Evolutionary conservation across 2,113 vertebrate genomes (phyloP).

Genomic region (Dasyprocta punctata): DNA sequence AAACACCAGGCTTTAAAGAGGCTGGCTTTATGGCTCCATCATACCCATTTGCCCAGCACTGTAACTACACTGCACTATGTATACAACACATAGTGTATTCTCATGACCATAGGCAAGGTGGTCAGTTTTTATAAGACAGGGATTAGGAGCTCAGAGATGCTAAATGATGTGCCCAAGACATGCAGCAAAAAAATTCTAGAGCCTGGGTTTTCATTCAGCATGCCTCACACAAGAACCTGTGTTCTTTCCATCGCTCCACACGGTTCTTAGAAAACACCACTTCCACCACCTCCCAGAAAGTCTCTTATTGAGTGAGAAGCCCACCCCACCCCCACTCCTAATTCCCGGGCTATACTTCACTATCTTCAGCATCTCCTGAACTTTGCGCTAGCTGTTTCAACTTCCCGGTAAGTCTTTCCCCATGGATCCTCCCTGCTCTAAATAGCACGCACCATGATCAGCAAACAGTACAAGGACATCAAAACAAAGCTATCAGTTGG

Average conservation of each 20-base stretch:
- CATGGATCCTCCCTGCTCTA: slow-evolving; percentile 45
- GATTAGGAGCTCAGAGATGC: neutral
- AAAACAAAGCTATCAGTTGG: slow-evolving; percentile 76
- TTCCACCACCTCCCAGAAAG: neutral
- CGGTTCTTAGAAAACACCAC: neutral
- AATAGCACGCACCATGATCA: slow-evolving; percentile 40
- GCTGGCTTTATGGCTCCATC: rapidly evolving
- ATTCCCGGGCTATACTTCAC: neutral
- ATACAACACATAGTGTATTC: neutral
- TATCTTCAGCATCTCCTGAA: neutral
- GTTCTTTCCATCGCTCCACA: neutral
- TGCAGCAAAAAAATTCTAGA: neutral
- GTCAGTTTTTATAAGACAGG: neutral
- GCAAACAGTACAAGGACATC: slow-evolving; percentile 69
- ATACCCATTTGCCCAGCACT: neutral
- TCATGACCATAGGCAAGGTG: neutral
- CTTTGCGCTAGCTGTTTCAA: neutral
- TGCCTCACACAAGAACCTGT: neutral
- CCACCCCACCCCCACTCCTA: neutral
- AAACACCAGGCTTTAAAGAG: neutral
- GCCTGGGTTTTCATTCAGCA: neutral
- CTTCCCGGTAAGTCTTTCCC: slow-evolving; percentile 34
- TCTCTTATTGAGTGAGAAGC: neutral
- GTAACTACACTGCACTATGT: neutral
- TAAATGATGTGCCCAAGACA: neutral